A percentile compares a stretch with the other conserved stretches of the same genome.
Evolutionary conservation across 2,888 invertebrate genomes (phyloP).

Genomic region (Chaetoderma sp.): DNA sequence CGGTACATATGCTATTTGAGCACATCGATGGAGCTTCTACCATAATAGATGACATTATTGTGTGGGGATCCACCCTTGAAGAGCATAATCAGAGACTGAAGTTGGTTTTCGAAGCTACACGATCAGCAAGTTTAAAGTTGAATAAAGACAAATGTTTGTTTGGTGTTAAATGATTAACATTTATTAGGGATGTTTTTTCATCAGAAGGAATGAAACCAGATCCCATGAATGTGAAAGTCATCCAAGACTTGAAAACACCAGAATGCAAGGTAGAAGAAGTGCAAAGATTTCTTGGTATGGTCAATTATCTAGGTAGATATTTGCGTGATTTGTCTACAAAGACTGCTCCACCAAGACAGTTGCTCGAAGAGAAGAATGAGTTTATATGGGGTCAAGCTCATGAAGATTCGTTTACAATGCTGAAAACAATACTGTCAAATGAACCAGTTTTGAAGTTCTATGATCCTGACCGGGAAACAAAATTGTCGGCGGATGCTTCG

Average conservation of each 20-base stretch:
- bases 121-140: conserved; percentile 8
- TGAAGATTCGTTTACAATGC: too few relatives aligned
- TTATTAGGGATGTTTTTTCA: conserved; percentile 5
- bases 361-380: too few relatives aligned
- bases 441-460: too few relatives aligned
- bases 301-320: conserved; percentile 11
- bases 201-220: conserved; percentile 40
- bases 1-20: too few relatives aligned
- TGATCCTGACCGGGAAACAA: too few relatives aligned
- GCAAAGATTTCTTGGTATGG: conserved; percentile 22
- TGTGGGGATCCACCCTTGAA: not conserved
- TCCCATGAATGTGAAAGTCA: conserved; percentile 34
- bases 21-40: conserved; percentile 6
- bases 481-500: too few relatives aligned
- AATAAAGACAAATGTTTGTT: conserved; percentile 4
- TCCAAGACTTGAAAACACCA: not conserved
- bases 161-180: not conserved
- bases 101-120: conserved; percentile 6
- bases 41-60: conserved; percentile 10
- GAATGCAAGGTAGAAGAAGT: conserved; percentile 10
- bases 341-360: conserved; percentile 11
- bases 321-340: conserved; percentile 14
- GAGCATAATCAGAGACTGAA: conserved; percentile 7
- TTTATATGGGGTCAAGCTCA: too few relatives aligned
- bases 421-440: too few relatives aligned